Base-by-base conservation (phyloP, 2,888 invertebrate species). In the Andrena bicolor region DNA sequence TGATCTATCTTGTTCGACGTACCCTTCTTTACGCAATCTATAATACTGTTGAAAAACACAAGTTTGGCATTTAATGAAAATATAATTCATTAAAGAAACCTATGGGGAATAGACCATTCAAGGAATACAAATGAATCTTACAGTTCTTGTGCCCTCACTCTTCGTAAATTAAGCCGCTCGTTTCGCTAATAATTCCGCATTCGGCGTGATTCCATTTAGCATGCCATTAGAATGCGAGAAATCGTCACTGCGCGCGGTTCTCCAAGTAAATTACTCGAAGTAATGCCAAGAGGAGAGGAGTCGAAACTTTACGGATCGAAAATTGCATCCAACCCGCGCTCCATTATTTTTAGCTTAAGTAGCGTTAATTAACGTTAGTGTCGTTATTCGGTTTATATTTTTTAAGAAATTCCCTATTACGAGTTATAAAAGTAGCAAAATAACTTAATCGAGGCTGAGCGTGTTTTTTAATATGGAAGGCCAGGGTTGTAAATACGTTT, bases 371-470 rank as follows among this genome's bases (percentile, higher is more conserved):
- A 77, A 61, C 20, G 28, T 80, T 84, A 82, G 61, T 63, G 48
- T 76, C 30, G 76, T 78, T 78, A 76, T 41, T 72, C 68, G 30
- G 49, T 58, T 76, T 63, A 70, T 77, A 70, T 75, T 60, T 60
- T 51, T 75, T 84, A 80, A 61, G 71, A 66, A 79, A 82, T 80
- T 81, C 58, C 70, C 51, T 68, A 65, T 86, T 84, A 80, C 65
- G 60, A 65, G 82, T 69, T 93, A 93, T 93, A 93, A 93, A 93
- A 93, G 93, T 93, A 93, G 93, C 93, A 93, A 93, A 93, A 93
- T 93, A 93, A 93, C 86, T 90, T 89, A 91, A 92, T 91, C 89
- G 92, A 93, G 93, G 91, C 92, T 91, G 90, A 90, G 91, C 88
- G 82, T 85, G 77, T 90, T 86, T 90, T 87, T 88, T 84, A 86